A percentile compares a stretch with the other conserved stretches of the same genome.
These are phyloP conservation scores for Drosophila paranaensis DNA, from an alignment of 2,888 invertebrate genomes.

Conservation along the genomic window DNA sequence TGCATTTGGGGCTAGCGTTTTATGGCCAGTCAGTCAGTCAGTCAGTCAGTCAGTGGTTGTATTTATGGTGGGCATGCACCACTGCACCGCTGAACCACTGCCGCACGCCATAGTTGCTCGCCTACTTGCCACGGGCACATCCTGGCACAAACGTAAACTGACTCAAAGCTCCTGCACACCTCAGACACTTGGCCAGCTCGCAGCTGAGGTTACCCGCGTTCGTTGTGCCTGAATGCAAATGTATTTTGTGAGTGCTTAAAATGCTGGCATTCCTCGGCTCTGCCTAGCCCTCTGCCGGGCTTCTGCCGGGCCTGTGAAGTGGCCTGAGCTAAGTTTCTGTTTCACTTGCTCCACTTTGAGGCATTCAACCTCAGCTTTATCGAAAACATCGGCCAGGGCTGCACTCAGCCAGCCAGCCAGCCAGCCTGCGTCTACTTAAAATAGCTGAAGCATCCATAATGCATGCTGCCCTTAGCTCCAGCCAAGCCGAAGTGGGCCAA, in stretches of 20 bases:
- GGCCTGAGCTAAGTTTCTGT: constrained; percentile 33
- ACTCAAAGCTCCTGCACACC: constrained; percentile 41
- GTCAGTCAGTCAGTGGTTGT: not conserved
- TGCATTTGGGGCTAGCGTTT: constrained; percentile 3
- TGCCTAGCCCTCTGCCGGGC: constrained; percentile 6
- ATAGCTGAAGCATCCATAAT: constrained; percentile 11
- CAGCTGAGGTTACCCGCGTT: constrained; percentile 49
- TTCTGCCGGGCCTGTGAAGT: constrained; percentile 18
- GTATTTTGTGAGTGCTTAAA: constrained; percentile 46
- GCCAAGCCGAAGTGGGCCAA: not conserved
- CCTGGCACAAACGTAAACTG: not conserved
- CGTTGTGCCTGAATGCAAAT: constrained; percentile 53
- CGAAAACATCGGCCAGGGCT: constrained; percentile 1
- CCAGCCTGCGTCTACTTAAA: not conserved
- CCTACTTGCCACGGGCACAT: constrained; percentile 19
- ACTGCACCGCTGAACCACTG: not conserved
- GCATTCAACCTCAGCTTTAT: constrained; percentile 23
- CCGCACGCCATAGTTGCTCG: not conserved
- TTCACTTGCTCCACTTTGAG: constrained; percentile 40
- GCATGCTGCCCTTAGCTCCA: not conserved
- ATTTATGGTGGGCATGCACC: not conserved
- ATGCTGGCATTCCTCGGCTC: constrained; percentile 44
- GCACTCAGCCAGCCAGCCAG: no score
- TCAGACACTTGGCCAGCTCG: not conserved
- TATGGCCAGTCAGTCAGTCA: constrained; percentile 7